Conservation (phyloP, 2,797 vertebrate species). For the Coracias cyanogaster region DNA sequence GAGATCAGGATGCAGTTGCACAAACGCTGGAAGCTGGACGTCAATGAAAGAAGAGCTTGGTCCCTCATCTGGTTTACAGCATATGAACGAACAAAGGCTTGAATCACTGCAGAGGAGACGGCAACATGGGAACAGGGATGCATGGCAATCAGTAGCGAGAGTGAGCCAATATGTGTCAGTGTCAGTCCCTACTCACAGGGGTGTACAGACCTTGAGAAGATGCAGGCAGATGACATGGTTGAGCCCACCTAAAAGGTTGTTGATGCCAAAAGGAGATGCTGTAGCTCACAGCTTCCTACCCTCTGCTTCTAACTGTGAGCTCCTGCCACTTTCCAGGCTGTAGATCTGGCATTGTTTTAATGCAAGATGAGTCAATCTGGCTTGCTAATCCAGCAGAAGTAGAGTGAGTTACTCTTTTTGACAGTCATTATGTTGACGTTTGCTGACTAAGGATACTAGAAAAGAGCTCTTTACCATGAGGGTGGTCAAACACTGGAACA, state of each 20-base stretch:
- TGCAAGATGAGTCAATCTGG: not conserved
- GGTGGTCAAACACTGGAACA: not conserved
- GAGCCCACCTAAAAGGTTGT: not conserved
- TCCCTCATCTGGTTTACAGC: not conserved
- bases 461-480: not conserved
- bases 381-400: not conserved
- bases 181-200: not conserved
- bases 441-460: not conserved
- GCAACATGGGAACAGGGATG: not conserved
- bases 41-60: not conserved
- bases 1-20: not conserved
- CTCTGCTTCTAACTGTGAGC: not conserved
- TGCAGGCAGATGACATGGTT: not conserved
- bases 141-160: not conserved
- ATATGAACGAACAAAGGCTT: not conserved
- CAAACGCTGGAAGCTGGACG: not conserved
- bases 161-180: not conserved
- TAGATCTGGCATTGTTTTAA: not conserved
- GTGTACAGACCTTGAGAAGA: not conserved
- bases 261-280: not conserved
- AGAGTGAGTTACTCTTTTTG: not conserved
- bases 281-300: not conserved
- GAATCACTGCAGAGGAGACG: not conserved
- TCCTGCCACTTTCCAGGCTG: not conserved
- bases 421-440: not conserved